Conservation (phyloP, 2,888 invertebrate genomes). For the Argynnis bischoffii region DNA sequence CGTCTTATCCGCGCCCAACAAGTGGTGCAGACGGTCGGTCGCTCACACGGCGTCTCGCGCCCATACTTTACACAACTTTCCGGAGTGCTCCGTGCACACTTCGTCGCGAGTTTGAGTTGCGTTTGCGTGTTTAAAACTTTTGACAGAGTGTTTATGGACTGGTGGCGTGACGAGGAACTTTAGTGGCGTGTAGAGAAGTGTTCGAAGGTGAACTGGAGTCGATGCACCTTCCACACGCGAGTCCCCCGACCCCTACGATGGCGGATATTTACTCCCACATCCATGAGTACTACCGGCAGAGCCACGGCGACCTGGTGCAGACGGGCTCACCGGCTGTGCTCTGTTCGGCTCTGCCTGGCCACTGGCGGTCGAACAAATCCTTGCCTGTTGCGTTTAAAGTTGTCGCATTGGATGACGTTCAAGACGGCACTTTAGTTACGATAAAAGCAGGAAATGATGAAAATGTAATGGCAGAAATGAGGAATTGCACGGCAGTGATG, state of each 20-base stretch:
- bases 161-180: conserved; percentile 69
- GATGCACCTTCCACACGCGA: conserved; percentile 87
- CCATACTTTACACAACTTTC: conserved; percentile 75
- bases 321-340: conserved; percentile 98
- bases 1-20: conserved; percentile 78
- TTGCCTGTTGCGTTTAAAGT: conserved; percentile 98
- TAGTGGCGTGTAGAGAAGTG: conserved; percentile 70
- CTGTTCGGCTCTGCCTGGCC: conserved; percentile 95
- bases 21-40: conserved; percentile 61
- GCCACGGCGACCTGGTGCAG: conserved; percentile 95
- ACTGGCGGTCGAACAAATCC: conserved; percentile 99
- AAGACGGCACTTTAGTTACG: conserved; percentile 96
- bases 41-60: conserved; percentile 67
- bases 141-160: conserved; percentile 63
- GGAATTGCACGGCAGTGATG: conserved; percentile 97
- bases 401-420: conserved; percentile 95
- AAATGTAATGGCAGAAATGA: conserved; percentile 96
- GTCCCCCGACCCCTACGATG: conserved; percentile 83
- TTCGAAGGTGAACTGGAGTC: conserved; percentile 71
- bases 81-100: conserved; percentile 68
- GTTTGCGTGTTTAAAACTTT: conserved; percentile 56
- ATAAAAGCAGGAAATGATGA: conserved; percentile 99
- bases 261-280: conserved; percentile 89
- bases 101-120: conserved; percentile 64
- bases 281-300: conserved; percentile 91